Conservation (phyloP, 2,113 vertebrate genomes). For the Tragelaphus imberbis region DNA sequence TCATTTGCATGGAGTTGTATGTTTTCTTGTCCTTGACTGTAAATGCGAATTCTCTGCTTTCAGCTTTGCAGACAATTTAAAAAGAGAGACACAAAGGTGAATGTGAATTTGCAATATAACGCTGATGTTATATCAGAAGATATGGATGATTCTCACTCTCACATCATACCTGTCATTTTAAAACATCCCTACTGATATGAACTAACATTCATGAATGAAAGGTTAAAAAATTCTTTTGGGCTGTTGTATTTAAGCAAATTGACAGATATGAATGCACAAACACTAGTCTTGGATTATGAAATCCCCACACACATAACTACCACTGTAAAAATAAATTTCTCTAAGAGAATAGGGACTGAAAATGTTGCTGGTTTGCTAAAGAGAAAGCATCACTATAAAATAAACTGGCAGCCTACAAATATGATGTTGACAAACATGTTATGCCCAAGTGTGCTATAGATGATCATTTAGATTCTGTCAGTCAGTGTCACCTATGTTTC, state of each 20-base stretch:
- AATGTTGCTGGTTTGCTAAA: constrained; percentile 15
- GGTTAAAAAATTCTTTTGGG: constrained; percentile 32
- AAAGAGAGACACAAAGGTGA: constrained; percentile 13
- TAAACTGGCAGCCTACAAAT: background rate
- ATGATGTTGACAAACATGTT: background rate
- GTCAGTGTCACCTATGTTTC: background rate
- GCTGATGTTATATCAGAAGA: background rate
- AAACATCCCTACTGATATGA: constrained; percentile 19
- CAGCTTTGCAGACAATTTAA: background rate
- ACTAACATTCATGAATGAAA: constrained; percentile 26
- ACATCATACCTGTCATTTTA: constrained; percentile 37
- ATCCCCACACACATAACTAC: constrained; percentile 1
- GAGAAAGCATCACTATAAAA: background rate
- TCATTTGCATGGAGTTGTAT: background rate
- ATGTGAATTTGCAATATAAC: constrained; percentile 36
- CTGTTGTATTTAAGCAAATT: constrained; percentile 4
- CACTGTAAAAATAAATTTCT: constrained; percentile 27
- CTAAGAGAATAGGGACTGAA: background rate
- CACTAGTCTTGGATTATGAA: background rate
- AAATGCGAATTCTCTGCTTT: background rate
- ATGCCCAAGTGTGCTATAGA: background rate
- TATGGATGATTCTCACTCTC: background rate
- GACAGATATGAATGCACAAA: constrained; percentile 14
- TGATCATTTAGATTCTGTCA: background rate
- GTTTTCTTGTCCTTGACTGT: constrained; percentile 13